Evolutionary conservation across 2,797 vertebrate species (phyloP).

Genomic region (Dallia pectoralis): DNA sequence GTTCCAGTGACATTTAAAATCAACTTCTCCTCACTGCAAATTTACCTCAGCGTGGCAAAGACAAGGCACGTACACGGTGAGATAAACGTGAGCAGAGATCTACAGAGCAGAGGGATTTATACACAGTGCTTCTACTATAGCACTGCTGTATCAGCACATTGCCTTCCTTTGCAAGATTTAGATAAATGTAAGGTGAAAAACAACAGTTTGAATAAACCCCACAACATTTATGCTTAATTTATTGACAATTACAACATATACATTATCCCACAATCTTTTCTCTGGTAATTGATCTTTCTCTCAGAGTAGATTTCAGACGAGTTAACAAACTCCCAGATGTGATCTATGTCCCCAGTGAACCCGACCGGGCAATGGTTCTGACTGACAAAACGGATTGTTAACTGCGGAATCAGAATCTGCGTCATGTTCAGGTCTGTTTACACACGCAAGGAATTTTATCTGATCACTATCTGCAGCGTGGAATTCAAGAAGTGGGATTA

Average conservation of each 20-base stretch:
- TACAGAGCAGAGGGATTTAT: conserved; percentile 46
- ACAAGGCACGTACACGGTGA: conserved; percentile 23
- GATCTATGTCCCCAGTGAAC: conserved; percentile 37
- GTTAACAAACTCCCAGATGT: conserved; percentile 33
- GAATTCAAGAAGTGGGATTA: conserved; percentile 14
- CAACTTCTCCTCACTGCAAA: conserved; percentile 32
- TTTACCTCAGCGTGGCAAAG: conserved; percentile 34
- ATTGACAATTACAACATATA: conserved; percentile 43
- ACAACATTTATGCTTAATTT: conserved; percentile 38
- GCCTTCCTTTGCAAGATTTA: conserved; percentile 34
- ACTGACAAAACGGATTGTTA: conserved; percentile 24
- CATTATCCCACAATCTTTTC: conserved; percentile 52
- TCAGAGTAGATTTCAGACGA: conserved; percentile 45
- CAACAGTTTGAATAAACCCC: conserved; percentile 40
- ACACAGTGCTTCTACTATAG: conserved; percentile 47
- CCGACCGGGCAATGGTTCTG: conserved; percentile 24
- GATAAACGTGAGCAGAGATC: conserved; percentile 28
- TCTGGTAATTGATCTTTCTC: conserved; percentile 49
- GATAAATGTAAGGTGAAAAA: conserved; percentile 49
- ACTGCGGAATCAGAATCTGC: too few relatives aligned
- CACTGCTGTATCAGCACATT: conserved; percentile 37
- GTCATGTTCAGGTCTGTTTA: too few relatives aligned
- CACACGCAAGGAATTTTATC: too few relatives aligned
- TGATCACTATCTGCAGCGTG: too few relatives aligned
- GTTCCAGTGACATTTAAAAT: conserved; percentile 48